phyloP scores from a whole-genome alignment of 2,888 invertebrate species.

The Trachelus tabidus region DNA sequence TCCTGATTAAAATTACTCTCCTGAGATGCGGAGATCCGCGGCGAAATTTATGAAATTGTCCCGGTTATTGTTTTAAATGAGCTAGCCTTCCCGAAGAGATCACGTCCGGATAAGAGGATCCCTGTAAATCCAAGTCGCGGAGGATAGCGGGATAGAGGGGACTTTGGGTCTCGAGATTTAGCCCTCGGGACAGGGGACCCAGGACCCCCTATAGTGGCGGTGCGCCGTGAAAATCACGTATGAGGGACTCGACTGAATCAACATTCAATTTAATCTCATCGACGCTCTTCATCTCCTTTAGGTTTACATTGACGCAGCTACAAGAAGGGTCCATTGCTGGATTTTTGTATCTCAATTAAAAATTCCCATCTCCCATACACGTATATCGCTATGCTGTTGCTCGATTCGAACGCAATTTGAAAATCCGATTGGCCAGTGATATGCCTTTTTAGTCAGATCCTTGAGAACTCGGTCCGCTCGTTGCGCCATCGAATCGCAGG shows the following conservation, averaged over 20 bases:
- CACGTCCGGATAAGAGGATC: conserved; percentile 49
- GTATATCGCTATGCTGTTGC: not conserved
- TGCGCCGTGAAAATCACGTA: conserved; percentile 37
- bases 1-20: conserved; percentile 63
- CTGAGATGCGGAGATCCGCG: conserved; percentile 47
- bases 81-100: conserved; percentile 54
- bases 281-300: not conserved
- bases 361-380: not conserved
- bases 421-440: not conserved
- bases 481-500: conserved; percentile 10
- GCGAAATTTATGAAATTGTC: conserved; percentile 62
- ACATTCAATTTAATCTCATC: conserved; percentile 7
- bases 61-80: conserved; percentile 62
- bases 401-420: not conserved
- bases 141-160: conserved; percentile 5
- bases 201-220: conserved; percentile 43
- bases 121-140: conserved; percentile 45
- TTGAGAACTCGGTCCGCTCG: not conserved
- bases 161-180: not conserved
- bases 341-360: not conserved
- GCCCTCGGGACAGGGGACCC: conserved; percentile 1
- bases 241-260: conserved; percentile 7
- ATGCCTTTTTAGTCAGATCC: not conserved
- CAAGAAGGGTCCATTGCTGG: not conserved
- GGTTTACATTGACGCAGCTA: not conserved